Percentiles rank a stretch among this genome's conserved stretches.
These are phyloP conservation scores for Drosophila pseudoananassae DNA, from an alignment of 1,140 invertebrate genomes.

Conservation along the genomic window DNA sequence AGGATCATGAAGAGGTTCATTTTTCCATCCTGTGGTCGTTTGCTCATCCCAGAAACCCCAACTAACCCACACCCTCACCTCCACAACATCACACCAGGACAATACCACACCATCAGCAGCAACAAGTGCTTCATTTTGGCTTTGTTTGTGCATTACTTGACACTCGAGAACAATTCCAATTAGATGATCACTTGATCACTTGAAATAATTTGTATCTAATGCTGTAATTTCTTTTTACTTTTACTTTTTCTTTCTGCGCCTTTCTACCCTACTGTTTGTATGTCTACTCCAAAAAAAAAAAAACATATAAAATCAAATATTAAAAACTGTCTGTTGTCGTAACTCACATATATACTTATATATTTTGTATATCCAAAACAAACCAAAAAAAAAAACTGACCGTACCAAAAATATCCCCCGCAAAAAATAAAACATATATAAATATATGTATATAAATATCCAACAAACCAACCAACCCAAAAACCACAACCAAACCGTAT, in stretches of 20 bases:
- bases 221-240: constrained; percentile 82
- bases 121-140: constrained; percentile 35
- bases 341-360: constrained; percentile 60
- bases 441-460: constrained; percentile 36
- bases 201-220: constrained; percentile 78
- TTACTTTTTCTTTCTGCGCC: constrained; percentile 77
- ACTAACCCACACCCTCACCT: constrained; percentile 19
- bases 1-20: neutral
- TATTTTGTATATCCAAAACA: constrained; percentile 66
- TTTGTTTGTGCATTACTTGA: constrained; percentile 36
- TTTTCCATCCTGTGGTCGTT: constrained; percentile 22
- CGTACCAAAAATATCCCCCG: constrained; percentile 66
- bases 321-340: constrained; percentile 65
- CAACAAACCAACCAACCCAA: constrained; percentile 39
- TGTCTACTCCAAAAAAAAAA: constrained; percentile 64
- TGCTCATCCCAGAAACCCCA: constrained; percentile 19
- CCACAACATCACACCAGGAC: constrained; percentile 18
- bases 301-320: constrained; percentile 18
- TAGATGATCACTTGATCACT: constrained; percentile 44
- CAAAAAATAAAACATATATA: constrained; percentile 36
- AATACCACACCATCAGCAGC: constrained; percentile 12
- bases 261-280: constrained; percentile 56
- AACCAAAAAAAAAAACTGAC: constrained; percentile 35
- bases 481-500: constrained; percentile 54
- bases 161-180: constrained; percentile 29